Evolutionary conservation across 2,888 invertebrate genomes (phyloP).

Genomic region (Drosophila stalkeri): DNA sequence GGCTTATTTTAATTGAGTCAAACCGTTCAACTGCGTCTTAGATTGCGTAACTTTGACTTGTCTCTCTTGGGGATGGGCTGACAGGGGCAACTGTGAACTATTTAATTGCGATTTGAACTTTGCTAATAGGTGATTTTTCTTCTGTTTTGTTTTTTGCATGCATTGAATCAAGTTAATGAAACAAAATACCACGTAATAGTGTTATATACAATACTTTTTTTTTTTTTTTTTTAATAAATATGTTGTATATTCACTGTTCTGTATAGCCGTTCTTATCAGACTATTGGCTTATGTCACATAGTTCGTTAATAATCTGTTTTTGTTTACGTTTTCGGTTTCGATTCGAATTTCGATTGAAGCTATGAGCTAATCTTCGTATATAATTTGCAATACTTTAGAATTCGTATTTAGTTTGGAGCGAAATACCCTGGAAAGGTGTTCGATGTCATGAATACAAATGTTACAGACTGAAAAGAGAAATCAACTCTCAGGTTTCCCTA

Average conservation of each 20-base stretch:
- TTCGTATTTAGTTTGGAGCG: neutral
- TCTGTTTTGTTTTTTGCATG: constrained; percentile 24
- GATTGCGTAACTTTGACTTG: constrained; percentile 64
- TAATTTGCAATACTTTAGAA: constrained; percentile 18
- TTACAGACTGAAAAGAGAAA: neutral
- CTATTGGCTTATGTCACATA: constrained; percentile 38
- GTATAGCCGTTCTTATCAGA: constrained; percentile 56
- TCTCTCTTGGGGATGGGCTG: neutral
- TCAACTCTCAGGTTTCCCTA: neutral
- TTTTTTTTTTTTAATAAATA: no score
- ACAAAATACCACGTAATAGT: constrained; percentile 14
- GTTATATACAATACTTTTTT: constrained; percentile 6
- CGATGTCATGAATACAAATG: neutral
- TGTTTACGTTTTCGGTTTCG: constrained; percentile 70
- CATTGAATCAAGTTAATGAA: constrained; percentile 9
- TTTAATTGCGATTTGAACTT: constrained; percentile 55
- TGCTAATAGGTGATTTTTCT: constrained; percentile 13
- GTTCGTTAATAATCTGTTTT: constrained; percentile 62
- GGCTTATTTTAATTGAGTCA: constrained; percentile 53
- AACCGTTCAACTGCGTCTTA: constrained; percentile 67
- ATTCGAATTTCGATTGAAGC: constrained; percentile 36
- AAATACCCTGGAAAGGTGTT: neutral
- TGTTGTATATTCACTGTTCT: constrained; percentile 24
- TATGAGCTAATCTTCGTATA: constrained; percentile 58
- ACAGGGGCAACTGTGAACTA: constrained; percentile 26